phyloP scores from a whole-genome alignment of 2,113 vertebrate genomes.

The Nycticryphes semicollaris region DNA sequence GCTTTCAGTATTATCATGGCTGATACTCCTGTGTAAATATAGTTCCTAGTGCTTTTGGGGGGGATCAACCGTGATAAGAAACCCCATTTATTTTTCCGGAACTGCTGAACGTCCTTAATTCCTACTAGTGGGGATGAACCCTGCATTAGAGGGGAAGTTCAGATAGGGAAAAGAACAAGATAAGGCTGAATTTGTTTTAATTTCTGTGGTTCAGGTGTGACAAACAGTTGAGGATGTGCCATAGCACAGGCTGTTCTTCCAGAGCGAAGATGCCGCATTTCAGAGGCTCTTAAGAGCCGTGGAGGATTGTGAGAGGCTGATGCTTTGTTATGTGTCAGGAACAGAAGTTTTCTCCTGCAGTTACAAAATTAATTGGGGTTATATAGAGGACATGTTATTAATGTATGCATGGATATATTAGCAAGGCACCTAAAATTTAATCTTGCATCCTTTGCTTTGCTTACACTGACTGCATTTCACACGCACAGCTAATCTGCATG shows the following conservation, averaged over 20 bases:
- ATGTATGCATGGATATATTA: constrained; percentile 36
- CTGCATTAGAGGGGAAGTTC: neutral
- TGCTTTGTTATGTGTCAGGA: neutral
- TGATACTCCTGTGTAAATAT: neutral
- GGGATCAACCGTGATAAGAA: neutral
- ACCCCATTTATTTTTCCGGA: neutral
- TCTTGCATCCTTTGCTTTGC: constrained; percentile 16
- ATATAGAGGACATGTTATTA: constrained; percentile 14
- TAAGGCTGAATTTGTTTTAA: neutral
- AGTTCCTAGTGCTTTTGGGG: neutral
- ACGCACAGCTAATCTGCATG: neutral
- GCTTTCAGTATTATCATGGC: neutral
- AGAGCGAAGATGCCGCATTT: neutral
- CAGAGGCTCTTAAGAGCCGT: neutral
- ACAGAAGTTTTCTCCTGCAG: neutral
- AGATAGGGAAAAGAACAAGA: neutral
- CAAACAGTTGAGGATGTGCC: neutral
- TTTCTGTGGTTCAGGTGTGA: neutral
- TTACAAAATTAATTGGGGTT: constrained; percentile 52
- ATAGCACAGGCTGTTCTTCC: neutral
- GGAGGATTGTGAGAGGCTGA: neutral
- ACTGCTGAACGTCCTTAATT: neutral
- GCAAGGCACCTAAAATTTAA: constrained; percentile 21
- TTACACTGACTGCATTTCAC: neutral
- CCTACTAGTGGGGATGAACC: neutral